Evolutionary conservation across 2,797 vertebrate species (phyloP), one percentile per base, ranked within the genome.

Genomic region (Squalus acanthias): DNA sequence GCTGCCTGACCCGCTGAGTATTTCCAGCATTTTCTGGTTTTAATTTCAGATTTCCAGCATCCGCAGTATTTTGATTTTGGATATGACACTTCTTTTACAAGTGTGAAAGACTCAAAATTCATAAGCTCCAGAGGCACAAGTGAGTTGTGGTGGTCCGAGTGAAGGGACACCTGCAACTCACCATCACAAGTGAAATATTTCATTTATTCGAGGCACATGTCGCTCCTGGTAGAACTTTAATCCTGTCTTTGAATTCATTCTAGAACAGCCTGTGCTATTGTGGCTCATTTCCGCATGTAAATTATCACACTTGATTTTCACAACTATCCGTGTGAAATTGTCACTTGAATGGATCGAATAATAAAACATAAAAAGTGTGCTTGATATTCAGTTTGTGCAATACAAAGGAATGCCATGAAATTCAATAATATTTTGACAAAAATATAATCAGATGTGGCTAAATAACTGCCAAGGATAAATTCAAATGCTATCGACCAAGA

Each of bases 361-460:
- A 92, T 65, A n/a, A 65, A 65, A 92, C 29, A 60, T 12, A 50
- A 46, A 89, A 63, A 63, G 53, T 72, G 0, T 29, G 39, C 13
- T 17, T 24, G 9, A 95, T 50, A 95, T 95, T 46, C 20, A 57
- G 29, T 76, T 76, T 95, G 70, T 33, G 1, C 46, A 72, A 70
- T 50, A 72, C 10, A 53, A 15, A 65, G n/a, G 89, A 92, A 95
- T 46, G 17, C n/a, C 92, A 26, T 95, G 65, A 50, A 74, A 17
- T 57, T 76, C 94, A 57, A 95, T 95, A 95, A n/a, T 57, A 60
- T 95, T 74, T n/a, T 95, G 29, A 74, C 13, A 74, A 74, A 95
- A 53, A 26, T 74, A 50, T 50, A 95, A 95, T n/a, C 29, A 33
- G 72, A 95, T 57, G 24, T 69, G 91, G 20, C n/a, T 46, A 69